A percentile compares a stretch with the other conserved stretches of the same genome.
These are phyloP conservation scores for Panagrolaimus sp. DNA, from an alignment of 1,140 invertebrate genomes.

Conservation along the genomic window DNA sequence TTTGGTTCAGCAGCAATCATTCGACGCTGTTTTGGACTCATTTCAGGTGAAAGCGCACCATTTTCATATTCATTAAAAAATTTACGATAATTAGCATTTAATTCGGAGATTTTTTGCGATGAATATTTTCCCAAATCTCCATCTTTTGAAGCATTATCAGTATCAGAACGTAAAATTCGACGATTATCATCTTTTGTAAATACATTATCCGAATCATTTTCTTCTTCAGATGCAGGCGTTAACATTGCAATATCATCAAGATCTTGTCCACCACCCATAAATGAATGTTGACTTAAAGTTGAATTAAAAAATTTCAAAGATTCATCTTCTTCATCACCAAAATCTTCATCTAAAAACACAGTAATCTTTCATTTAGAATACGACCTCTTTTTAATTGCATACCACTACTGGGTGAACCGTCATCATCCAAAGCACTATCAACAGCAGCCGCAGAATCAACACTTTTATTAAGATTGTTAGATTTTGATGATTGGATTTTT, in stretches of 20 bases:
- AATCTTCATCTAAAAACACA: conserved; percentile 32
- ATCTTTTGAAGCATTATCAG: conserved; percentile 7
- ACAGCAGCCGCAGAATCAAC: neutral
- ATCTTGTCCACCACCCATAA: conserved; percentile 17
- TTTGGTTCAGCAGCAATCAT: conserved; percentile 8
- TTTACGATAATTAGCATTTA: conserved; percentile 23
- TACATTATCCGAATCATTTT: conserved; percentile 22
- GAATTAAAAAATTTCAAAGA: conserved; percentile 22
- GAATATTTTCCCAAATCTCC: conserved; percentile 19
- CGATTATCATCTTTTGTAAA: conserved; percentile 29
- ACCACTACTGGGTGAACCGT: conserved; percentile 21
- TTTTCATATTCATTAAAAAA: conserved; percentile 37
- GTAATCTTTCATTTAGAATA: neutral
- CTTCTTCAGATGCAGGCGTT: conserved; percentile 26
- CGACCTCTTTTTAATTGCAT: neutral
- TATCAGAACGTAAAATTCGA: neutral
- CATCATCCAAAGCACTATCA: conserved; percentile 8
- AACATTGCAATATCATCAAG: conserved; percentile 27
- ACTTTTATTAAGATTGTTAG: neutral
- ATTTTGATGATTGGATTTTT: conserved; percentile 20
- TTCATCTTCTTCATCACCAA: conserved; percentile 40
- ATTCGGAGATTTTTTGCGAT: neutral
- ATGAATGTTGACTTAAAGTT: conserved; percentile 16
- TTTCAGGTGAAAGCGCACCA: conserved; percentile 7
- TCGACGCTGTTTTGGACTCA: conserved; percentile 25